A percentile compares a stretch with the other conserved stretches of the same genome.
Conservation (phyloP, 2,797 vertebrate genomes). For the Streptopelia turtur region DNA sequence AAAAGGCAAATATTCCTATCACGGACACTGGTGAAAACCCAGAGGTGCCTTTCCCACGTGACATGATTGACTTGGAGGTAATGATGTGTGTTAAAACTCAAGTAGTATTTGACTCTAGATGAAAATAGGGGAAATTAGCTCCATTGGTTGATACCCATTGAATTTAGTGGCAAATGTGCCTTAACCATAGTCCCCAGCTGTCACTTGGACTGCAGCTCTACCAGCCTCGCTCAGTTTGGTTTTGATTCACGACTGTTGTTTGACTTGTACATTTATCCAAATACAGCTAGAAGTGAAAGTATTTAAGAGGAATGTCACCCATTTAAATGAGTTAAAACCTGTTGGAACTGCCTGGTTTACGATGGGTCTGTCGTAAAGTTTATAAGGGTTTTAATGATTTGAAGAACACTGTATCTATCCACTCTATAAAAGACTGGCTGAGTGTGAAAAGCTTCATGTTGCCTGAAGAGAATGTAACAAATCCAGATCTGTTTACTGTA, state of each 20-base stretch:
- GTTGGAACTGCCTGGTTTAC: fast-evolving
- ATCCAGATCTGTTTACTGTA: not conserved
- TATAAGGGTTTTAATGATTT: not conserved
- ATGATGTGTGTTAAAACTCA: not conserved
- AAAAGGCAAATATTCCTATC: slow-evolving; percentile 91
- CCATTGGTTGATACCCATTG: fast-evolving
- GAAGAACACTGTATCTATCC: not conserved
- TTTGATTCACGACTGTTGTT: no score
- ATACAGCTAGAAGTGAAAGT: not conserved
- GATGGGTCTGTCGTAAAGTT: not conserved
- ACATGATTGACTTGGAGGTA: slow-evolving; percentile 99
- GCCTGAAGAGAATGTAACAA: not conserved
- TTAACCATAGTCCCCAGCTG: not conserved
- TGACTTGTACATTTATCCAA: not conserved
- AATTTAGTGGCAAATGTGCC: not conserved
- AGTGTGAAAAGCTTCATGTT: not conserved
- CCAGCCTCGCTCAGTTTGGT: fast-evolving
- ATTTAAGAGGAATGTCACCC: not conserved
- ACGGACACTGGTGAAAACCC: slow-evolving; percentile 97
- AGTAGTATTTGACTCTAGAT: not conserved
- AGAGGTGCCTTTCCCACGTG: slow-evolving; percentile 95
- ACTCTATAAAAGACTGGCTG: not conserved
- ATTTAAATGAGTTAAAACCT: not conserved
- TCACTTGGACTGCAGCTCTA: not conserved
- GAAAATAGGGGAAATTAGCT: no score